Evolutionary conservation across 2,797 vertebrate species (phyloP).

Genomic region (Pangasius sanitwongsei): DNA sequence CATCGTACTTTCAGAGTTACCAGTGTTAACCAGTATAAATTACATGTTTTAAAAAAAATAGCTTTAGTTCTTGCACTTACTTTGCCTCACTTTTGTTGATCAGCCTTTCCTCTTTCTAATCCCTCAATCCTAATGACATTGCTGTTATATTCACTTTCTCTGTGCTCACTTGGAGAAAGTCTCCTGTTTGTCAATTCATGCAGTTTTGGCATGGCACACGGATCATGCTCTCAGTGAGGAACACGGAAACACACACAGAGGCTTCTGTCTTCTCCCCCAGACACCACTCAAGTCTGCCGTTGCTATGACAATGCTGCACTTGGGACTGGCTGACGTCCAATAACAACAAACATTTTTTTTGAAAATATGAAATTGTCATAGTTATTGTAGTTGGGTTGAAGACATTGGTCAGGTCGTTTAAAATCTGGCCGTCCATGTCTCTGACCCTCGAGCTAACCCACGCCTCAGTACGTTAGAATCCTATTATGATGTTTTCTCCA

Average conservation of each 20-base stretch:
- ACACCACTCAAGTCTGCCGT: conserved; percentile 63
- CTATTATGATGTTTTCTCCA: background rate
- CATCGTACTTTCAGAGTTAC: background rate
- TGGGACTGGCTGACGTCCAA: conserved; percentile 7
- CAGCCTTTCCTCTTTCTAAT: background rate
- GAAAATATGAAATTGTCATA: background rate
- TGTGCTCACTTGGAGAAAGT: background rate
- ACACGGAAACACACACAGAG: conserved; percentile 69
- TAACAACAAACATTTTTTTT: background rate
- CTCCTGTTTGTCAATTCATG: conserved; percentile 15
- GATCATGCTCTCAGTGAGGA: conserved; percentile 71
- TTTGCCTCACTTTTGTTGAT: background rate
- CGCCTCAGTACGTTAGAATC: background rate
- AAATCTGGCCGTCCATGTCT: background rate
- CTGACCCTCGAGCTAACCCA: background rate
- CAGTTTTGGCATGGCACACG: background rate
- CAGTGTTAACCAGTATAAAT: background rate
- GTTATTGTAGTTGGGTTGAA: background rate
- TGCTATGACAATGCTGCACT: conserved; percentile 67
- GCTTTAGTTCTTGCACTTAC: background rate
- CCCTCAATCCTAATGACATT: background rate
- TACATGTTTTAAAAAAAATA: background rate
- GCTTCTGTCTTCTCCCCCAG: conserved; percentile 68
- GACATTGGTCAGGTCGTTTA: background rate
- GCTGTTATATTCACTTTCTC: background rate